These are phyloP conservation scores for Chironomus tentans DNA, from an alignment of 2,888 invertebrate genomes.

Conservation along the genomic window DNA sequence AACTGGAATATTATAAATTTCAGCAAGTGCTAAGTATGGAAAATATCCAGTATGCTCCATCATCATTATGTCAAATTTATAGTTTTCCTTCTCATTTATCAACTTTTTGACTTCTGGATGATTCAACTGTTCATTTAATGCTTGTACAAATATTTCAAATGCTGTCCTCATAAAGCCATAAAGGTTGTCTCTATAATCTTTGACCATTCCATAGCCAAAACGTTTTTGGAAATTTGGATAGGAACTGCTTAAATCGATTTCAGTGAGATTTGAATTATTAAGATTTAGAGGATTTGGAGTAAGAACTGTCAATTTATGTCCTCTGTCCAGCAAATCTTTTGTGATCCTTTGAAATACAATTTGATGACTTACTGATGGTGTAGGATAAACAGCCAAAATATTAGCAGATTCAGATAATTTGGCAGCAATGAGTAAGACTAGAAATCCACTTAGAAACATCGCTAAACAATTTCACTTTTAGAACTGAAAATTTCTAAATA, in stretches of 20 bases:
- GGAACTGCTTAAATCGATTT: not conserved
- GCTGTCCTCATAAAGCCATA: not conserved
- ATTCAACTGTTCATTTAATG: not conserved
- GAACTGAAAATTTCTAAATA: no score
- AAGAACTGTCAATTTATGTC: conserved; percentile 34
- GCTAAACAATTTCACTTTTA: no score
- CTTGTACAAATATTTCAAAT: not conserved
- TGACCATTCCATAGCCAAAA: not conserved
- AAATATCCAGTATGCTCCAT: conserved; percentile 30
- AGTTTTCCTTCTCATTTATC: conserved; percentile 30
- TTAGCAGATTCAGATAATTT: not conserved
- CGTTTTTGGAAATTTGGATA: not conserved
- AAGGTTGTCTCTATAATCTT: not conserved
- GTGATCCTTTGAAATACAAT: conserved; percentile 37
- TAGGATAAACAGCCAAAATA: conserved; percentile 37
- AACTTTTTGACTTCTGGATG: conserved; percentile 32
- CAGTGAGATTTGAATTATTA: not conserved
- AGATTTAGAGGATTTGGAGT: not conserved
- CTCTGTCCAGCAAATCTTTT: conserved; percentile 35
- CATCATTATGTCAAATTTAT: conserved; percentile 33
- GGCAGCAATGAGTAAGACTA: not conserved
- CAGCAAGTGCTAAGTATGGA: conserved; percentile 32
- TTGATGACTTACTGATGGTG: conserved; percentile 38
- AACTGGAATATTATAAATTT: conserved; percentile 30
- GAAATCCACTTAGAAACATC: not conserved